These are phyloP conservation scores for Rana temporaria DNA, from an alignment of 2,113 vertebrate genomes.

Conservation along the genomic window DNA sequence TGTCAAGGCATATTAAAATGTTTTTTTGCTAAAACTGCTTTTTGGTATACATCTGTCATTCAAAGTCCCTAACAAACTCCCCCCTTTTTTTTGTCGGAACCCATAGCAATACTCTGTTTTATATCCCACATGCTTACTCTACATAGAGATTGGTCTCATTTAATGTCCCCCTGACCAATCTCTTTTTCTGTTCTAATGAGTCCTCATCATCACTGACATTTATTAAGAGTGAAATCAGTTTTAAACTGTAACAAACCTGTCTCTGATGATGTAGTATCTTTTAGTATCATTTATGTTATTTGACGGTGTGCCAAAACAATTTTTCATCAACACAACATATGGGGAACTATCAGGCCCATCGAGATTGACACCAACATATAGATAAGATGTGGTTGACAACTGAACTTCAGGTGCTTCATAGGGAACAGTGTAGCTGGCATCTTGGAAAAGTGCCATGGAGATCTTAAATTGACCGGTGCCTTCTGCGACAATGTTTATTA, in stretches of 20 bases:
- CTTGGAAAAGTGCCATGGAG: neutral
- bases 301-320: constrained; percentile 64
- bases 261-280: constrained; percentile 65
- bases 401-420: constrained; percentile 45
- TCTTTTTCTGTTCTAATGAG: no score
- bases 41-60: no score
- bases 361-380: constrained; percentile 61
- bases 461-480: constrained; percentile 5
- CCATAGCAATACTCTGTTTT: no score
- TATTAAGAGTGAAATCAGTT: no score
- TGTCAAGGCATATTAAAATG: no score
- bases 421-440: constrained; percentile 34
- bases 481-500: neutral
- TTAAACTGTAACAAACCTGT: constrained; percentile 50
- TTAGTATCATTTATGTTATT: constrained; percentile 50
- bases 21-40: no score
- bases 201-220: no score
- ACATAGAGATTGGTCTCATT: no score
- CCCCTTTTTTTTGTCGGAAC: no score
- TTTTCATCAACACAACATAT: constrained; percentile 64
- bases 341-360: constrained; percentile 54
- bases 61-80: no score
- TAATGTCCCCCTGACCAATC: no score
- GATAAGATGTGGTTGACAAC: constrained; percentile 57
- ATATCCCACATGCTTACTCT: no score